Percentiles rank a stretch among this genome's conserved stretches.
Evolutionary conservation across 2,113 vertebrate genomes (phyloP).

Genomic region (Mystacornis crossleyi): DNA sequence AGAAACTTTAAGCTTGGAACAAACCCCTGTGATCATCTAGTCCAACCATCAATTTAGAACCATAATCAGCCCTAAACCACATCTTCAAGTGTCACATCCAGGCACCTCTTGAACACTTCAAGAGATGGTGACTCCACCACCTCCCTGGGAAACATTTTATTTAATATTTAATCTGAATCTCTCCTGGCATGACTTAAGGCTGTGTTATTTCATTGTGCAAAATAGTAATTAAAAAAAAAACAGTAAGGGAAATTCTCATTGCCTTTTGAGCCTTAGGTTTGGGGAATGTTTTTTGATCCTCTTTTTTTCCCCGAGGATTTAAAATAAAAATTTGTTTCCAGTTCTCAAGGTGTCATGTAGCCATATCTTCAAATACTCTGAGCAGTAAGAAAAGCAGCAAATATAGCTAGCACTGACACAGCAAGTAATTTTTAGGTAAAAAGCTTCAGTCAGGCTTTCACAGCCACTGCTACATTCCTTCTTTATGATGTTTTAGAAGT

Average conservation of each 20-base stretch:
- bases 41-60: not conserved
- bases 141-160: not conserved
- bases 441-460: slow-evolving; percentile 38
- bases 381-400: not conserved
- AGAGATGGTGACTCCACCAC: not conserved
- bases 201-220: not conserved
- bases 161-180: not conserved
- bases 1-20: not conserved
- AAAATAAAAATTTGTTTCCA: not conserved
- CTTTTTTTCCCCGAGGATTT: not conserved
- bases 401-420: not conserved
- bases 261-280: not conserved
- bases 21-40: not conserved
- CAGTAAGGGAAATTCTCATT: not conserved
- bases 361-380: not conserved
- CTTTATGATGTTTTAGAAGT: slow-evolving; percentile 55
- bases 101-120: not conserved
- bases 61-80: not conserved
- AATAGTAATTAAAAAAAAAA: fast-evolving
- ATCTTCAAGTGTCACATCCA: not conserved
- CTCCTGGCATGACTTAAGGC: not conserved
- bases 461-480: slow-evolving; percentile 52
- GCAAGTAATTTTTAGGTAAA: slow-evolving; percentile 33
- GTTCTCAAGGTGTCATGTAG: not conserved
- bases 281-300: not conserved